These are phyloP conservation scores for Drosophila busckii DNA, from an alignment of 1,140 invertebrate genomes.

Conservation along the genomic window DNA sequence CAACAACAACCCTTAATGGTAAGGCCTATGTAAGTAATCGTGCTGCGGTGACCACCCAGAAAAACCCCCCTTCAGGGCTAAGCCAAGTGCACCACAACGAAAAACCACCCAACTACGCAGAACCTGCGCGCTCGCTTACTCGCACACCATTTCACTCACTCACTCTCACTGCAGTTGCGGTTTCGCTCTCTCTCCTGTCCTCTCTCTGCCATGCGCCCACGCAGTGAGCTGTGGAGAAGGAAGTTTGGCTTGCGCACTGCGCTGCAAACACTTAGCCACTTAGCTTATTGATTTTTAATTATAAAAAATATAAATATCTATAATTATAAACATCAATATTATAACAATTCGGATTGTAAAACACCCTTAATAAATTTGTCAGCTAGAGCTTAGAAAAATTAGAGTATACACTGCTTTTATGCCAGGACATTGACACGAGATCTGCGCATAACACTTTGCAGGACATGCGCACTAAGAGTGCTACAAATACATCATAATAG, in stretches of 20 bases:
- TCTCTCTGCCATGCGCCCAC: too few species aligned
- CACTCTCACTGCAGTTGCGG: background rate
- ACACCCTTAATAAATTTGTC: background rate
- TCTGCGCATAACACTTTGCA: constrained; percentile 70
- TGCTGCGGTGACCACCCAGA: constrained; percentile 13
- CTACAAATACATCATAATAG: background rate
- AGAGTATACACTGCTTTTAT: background rate
- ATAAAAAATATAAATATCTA: background rate
- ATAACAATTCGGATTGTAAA: background rate
- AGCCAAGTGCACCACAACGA: constrained; percentile 64
- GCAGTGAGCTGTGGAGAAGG: constrained; percentile 14
- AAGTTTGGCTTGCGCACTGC: constrained; percentile 41
- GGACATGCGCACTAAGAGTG: constrained; percentile 59
- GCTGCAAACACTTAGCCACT: constrained; percentile 1
- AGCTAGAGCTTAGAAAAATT: too few species aligned
- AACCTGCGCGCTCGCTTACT: constrained; percentile 39
- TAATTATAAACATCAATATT: background rate
- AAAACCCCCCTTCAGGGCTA: constrained; percentile 24
- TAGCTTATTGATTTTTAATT: constrained; percentile 37
- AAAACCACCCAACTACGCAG: constrained; percentile 53
- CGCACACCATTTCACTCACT: background rate
- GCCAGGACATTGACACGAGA: constrained; percentile 44
- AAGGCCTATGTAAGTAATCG: constrained; percentile 30
- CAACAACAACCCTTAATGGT: constrained; percentile 64
- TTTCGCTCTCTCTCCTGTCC: constrained; percentile 10